A percentile compares a stretch with the other conserved stretches of the same genome.
Conservation (phyloP, 2,888 invertebrate species). For the Caenorhabditis sulstoni region DNA sequence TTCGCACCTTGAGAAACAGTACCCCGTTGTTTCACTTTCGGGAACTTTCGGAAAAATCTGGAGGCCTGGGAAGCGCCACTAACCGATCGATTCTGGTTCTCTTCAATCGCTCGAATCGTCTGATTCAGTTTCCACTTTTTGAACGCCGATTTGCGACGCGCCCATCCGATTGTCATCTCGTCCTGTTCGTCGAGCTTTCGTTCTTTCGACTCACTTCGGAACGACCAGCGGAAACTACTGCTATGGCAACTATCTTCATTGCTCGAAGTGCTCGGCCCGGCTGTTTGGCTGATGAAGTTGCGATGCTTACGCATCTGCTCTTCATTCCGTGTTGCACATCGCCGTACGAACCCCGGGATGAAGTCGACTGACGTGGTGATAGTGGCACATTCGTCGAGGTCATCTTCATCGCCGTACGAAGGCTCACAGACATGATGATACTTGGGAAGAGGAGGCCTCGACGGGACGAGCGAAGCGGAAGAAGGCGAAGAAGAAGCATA, state of each 20-base stretch:
- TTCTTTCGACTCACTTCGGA: conserved; percentile 33
- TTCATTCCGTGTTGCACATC: conserved; percentile 38
- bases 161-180: conserved; percentile 55
- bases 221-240: conserved; percentile 47
- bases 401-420: conserved; percentile 56
- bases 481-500: conserved; percentile 37
- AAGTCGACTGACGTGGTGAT: conserved; percentile 52
- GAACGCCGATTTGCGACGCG: conserved; percentile 14
- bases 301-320: conserved; percentile 40
- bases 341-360: conserved; percentile 30
- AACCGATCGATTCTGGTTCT: conserved; percentile 27
- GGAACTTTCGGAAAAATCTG: neutral
- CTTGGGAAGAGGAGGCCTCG: conserved; percentile 33
- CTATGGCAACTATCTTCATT: conserved; percentile 36
- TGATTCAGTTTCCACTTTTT: conserved; percentile 60
- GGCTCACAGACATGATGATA: conserved; percentile 61
- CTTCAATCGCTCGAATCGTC: conserved; percentile 34
- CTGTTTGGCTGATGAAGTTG: conserved; percentile 14
- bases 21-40: conserved; percentile 1
- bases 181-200: conserved; percentile 27
- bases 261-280: conserved; percentile 39
- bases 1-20: neutral
- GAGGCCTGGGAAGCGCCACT: too few species aligned
- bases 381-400: conserved; percentile 44
- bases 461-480: conserved; percentile 32